Evolutionary conservation across 2,888 invertebrate species (phyloP), one percentile per base, ranked within the genome.

Genomic region (Eurois occulta): DNA sequence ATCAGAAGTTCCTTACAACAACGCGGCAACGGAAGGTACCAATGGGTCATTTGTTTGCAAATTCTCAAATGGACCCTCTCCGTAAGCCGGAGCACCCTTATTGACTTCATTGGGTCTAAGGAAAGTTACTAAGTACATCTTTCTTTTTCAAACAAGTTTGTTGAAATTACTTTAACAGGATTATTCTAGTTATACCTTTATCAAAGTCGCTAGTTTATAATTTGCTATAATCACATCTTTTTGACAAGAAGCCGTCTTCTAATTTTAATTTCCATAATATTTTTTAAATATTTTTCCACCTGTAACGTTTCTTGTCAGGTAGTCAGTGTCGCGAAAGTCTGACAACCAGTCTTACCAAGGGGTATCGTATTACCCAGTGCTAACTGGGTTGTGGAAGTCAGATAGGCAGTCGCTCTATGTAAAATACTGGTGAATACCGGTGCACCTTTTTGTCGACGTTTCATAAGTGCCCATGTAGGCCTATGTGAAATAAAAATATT

Each of bases 11-110:
- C 18, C 1, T 48, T 80, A 58, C 80, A 6, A 18, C 32, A 8
- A 16, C 32, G 13, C 58, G 35, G 65, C 6, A 18, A 41, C 18
- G 58, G 28, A 65, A 66, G 64, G 55, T 66, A 64, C 24, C 41
- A n/a, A 28, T 46, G 35, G 55, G 41, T 48, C 8, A 58, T 78
- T 78, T 80, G 35, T 48, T 58, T 80, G 80, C 80, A 78, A 78
- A 78, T 80, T 72, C 8, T 72, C 35, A 65, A 78, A 71, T 46
- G 32, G 55, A 52, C 24, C 38, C 43, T 60, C 13, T 5, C 35
- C 28, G 60, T 43, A 62, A 67, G n/a, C 21, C n/a, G 10, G 8
- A 18, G 55, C 5, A 13, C 16, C 55, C 72, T 78, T 72, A 65
- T 78, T 66, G 72, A 13, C 16, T 48, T 48, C 80, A 78, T 60